A percentile compares a stretch with the other conserved stretches of the same genome.
These are phyloP conservation scores for Nephrotoma appendiculata DNA, from an alignment of 2,888 invertebrate species.

Conservation along the genomic window DNA sequence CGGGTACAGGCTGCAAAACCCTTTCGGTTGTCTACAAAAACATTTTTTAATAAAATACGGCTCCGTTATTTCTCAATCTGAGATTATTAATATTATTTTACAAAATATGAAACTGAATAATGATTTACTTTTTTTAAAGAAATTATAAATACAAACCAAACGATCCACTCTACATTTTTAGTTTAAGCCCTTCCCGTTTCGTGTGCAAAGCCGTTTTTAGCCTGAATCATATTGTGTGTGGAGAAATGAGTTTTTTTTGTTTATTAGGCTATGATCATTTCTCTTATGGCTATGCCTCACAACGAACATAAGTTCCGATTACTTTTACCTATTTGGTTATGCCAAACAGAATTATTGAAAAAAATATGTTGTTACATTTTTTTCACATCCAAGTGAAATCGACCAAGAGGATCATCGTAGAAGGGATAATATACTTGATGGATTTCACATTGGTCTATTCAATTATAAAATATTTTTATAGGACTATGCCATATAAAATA, in stretches of 20 bases:
- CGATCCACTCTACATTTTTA: background rate
- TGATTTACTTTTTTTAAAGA: background rate
- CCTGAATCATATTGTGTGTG: background rate
- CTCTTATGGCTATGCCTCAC: conserved; percentile 25
- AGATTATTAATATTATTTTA: background rate
- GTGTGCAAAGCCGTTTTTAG: background rate
- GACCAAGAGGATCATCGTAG: background rate
- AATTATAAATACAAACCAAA: conserved; percentile 2
- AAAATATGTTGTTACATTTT: conserved; percentile 1
- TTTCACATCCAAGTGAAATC: background rate
- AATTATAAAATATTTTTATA: background rate
- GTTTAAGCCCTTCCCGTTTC: background rate
- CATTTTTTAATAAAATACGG: background rate
- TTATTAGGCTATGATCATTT: conserved; percentile 30
- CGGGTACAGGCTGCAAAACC: background rate
- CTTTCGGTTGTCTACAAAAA: background rate
- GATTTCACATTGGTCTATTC: background rate
- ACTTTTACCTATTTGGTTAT: conserved; percentile 15
- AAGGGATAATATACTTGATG: background rate
- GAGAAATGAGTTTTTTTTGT: background rate
- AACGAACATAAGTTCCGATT: conserved; percentile 20
- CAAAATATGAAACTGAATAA: background rate
- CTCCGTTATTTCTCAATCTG: background rate
- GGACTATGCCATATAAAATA: background rate
- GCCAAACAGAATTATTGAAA: background rate